A percentile compares a stretch with the other conserved stretches of the same genome.
Evolutionary conservation across 53 echinoderm and acorn worm genomes (phyloP).

Genomic region (Mesocentrotus franciscanus): DNA sequence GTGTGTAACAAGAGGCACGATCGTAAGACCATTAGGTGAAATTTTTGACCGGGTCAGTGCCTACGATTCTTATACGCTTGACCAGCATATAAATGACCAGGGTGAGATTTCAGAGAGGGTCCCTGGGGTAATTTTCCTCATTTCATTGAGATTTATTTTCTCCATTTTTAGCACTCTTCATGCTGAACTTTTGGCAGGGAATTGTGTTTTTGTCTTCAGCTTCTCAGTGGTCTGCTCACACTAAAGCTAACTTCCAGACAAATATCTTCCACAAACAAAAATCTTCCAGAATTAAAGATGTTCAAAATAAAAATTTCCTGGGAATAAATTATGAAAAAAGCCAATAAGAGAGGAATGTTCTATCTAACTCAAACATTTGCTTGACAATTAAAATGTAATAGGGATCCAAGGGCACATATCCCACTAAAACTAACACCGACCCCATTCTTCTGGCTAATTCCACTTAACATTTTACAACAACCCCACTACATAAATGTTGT

Average conservation of each 20-base stretch:
- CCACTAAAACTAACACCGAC: not conserved
- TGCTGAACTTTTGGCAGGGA: not conserved
- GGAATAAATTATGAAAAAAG: not conserved
- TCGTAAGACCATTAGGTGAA: not conserved
- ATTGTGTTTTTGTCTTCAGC: not conserved
- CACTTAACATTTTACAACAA: no score
- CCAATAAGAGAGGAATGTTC: no score
- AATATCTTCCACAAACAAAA: not conserved
- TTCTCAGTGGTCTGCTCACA: not conserved
- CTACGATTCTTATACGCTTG: not conserved
- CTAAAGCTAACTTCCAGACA: not conserved
- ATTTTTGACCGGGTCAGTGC: slow-evolving; percentile 21
- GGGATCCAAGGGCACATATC: not conserved
- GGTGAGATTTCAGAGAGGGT: not conserved
- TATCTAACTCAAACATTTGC: no score
- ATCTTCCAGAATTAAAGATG: not conserved
- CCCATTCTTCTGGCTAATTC: no score
- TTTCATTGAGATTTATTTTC: slow-evolving; percentile 37
- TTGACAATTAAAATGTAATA: not conserved
- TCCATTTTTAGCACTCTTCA: not conserved
- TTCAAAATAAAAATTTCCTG: not conserved
- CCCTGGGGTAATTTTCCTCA: not conserved
- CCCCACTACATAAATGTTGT: no score
- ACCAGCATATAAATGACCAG: slow-evolving; percentile 33
- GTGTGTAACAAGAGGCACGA: not conserved